These are phyloP conservation scores for Acanthurus lineatus DNA, from an alignment of 2,797 vertebrate species.

Conservation along the genomic window DNA sequence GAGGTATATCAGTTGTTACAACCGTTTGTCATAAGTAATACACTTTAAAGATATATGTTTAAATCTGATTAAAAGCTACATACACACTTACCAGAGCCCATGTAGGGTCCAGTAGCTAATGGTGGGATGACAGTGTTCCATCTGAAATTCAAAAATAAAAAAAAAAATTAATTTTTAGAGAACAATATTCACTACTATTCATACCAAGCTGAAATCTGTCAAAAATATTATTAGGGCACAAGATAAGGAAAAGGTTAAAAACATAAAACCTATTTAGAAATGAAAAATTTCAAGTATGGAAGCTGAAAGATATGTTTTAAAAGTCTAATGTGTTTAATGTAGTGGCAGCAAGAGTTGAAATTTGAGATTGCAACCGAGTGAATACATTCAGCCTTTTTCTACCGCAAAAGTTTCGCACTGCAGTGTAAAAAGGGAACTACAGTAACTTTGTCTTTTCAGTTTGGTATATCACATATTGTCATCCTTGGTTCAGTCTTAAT, in stretches of 20 bases:
- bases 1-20: neutral
- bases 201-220: neutral
- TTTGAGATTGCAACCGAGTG: too few relatives aligned
- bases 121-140: slow-evolving; percentile 80
- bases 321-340: too few relatives aligned
- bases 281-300: too few relatives aligned
- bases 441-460: neutral
- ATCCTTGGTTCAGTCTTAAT: neutral
- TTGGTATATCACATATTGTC: neutral
- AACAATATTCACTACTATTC: neutral
- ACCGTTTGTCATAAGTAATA: neutral
- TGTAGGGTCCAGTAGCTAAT: slow-evolving; percentile 86
- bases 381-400: too few relatives aligned
- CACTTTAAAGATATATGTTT: too few relatives aligned
- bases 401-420: neutral
- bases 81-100: slow-evolving; percentile 84
- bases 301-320: too few relatives aligned
- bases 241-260: too few relatives aligned
- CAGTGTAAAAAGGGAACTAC: neutral
- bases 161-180: neutral
- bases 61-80: neutral
- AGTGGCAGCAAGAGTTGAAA: too few relatives aligned
- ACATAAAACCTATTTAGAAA: neutral
- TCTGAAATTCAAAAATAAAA: slow-evolving; percentile 65
- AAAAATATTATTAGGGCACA: neutral